A percentile compares a stretch with the other conserved stretches of the same genome.
phyloP scores from a whole-genome alignment of 2,888 invertebrate species.

The Aquatica leii region DNA sequence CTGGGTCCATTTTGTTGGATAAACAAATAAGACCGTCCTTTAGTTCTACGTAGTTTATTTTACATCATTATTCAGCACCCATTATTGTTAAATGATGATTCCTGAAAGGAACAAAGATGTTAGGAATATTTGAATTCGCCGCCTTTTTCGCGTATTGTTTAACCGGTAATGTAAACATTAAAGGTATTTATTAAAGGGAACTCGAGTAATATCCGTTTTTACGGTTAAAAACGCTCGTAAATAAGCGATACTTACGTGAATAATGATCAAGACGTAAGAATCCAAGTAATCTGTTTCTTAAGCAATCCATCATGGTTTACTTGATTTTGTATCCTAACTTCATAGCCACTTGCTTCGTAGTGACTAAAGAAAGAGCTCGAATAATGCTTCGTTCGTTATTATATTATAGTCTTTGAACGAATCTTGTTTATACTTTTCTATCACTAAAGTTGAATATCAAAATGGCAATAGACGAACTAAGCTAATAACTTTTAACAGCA shows the following conservation, averaged over 20 bases:
- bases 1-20: constrained; percentile 62
- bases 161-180: constrained; percentile 49
- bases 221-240: not conserved
- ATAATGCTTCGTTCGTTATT: no score
- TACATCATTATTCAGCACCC: not conserved
- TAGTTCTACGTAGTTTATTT: not conserved
- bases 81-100: not conserved
- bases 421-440: no score
- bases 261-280: not conserved
- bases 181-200: not conserved
- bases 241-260: not conserved
- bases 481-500: constrained; percentile 40
- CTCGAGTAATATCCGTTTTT: not conserved
- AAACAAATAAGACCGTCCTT: constrained; percentile 14
- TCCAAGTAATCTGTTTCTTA: not conserved
- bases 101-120: constrained; percentile 1
- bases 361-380: no score
- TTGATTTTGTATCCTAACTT: constrained; percentile 6
- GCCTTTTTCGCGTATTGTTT: constrained; percentile 47
- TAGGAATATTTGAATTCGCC: constrained; percentile 49
- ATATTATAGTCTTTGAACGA: no score
- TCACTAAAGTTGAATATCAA: constrained; percentile 27
- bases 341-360: not conserved
- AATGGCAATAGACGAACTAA: constrained; percentile 29
- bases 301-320: constrained; percentile 10